Percentiles rank a stretch among this genome's conserved stretches.
These are phyloP conservation scores for Andrena minutula DNA, from an alignment of 2,888 invertebrate species.

Conservation along the genomic window DNA sequence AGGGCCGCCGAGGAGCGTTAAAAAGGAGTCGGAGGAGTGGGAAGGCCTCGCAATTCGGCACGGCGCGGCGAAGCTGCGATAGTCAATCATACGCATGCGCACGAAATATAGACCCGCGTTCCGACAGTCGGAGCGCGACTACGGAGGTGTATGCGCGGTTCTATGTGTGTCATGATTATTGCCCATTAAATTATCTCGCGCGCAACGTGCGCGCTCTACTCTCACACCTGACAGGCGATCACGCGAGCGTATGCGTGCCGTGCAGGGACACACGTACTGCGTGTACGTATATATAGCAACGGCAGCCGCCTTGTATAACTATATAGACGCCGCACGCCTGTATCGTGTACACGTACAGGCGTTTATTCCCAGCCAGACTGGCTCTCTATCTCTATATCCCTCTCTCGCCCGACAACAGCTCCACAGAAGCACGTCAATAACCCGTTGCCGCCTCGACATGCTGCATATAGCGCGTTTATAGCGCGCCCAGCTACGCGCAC, in stretches of 20 bases:
- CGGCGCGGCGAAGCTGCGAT: conserved; percentile 18
- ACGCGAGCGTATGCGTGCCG: not conserved
- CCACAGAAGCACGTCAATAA: conserved; percentile 71
- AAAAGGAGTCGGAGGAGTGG: not conserved
- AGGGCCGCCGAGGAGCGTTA: not conserved
- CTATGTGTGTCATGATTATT: conserved; percentile 71
- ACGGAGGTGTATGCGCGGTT: conserved; percentile 56
- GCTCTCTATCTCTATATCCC: conserved; percentile 66
- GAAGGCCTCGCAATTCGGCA: conserved; percentile 6
- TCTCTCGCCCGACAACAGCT: conserved; percentile 65
- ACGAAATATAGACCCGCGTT: conserved; percentile 75
- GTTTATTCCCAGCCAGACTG: conserved; percentile 62
- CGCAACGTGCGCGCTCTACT: conserved; percentile 57
- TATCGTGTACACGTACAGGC: conserved; percentile 38
- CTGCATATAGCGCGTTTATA: conserved; percentile 60
- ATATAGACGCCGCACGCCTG: conserved; percentile 1
- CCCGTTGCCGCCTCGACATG: conserved; percentile 71
- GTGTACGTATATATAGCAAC: not conserved
- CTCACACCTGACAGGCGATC: conserved; percentile 32
- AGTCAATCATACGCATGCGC: conserved; percentile 69
- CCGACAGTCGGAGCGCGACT: conserved; percentile 60
- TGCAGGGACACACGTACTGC: not conserved
- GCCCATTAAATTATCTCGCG: conserved; percentile 74
- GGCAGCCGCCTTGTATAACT: not conserved
- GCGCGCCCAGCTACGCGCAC: conserved; percentile 48